Evolutionary conservation across 2,113 vertebrate species (phyloP), one percentile per base, ranked within the genome.

Genomic region (Corydoras sp.): DNA sequence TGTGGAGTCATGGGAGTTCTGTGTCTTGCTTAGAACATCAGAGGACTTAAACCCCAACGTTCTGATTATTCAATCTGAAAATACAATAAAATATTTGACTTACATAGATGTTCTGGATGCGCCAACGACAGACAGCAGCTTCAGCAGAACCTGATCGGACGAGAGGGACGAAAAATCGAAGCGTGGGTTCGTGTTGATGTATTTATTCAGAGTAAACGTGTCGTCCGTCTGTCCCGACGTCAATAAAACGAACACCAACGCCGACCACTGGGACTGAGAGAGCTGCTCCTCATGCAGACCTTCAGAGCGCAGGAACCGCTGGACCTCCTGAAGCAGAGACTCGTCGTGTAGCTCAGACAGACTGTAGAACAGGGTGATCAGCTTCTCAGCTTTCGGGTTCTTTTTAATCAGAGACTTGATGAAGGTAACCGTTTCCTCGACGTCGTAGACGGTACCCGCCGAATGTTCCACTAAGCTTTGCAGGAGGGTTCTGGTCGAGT

Each of bases 281-380:
- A 65, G 63, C 29, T 65, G 12, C 3, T 10, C 7, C 24, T 50
- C 10, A 3, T 51, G 10, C 5, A 65, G 18, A 7, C 51, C 11
- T 29, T 11, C 63, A 51, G 48, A 53, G 11, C 10, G 15, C 15
- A 65, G 15, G 63, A 4, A 65, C 4, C 51, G 12, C 49, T 65
- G 48, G 10, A 53, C 7, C 13, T 65, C 63, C 10, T 65, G 48
- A 10, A 65, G 48, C 29, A 65, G 49, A 65, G 49, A 30, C 4
- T 35, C 48, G 10, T 65, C 63, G 3, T n/a, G 10, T 24, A 65
- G 49, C 30, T 65, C 63, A 65, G 51, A 29, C 10, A 65, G 15
- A 65, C 48, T 51, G 63, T 65, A 49, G 49, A 65, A 51, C 10
- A 65, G 15, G 29, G 6, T 65, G 48, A 65, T 65, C 15, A 10